Evolutionary conservation across 2,888 invertebrate genomes (phyloP).

Genomic region (Scelioninae gen. 2): DNA sequence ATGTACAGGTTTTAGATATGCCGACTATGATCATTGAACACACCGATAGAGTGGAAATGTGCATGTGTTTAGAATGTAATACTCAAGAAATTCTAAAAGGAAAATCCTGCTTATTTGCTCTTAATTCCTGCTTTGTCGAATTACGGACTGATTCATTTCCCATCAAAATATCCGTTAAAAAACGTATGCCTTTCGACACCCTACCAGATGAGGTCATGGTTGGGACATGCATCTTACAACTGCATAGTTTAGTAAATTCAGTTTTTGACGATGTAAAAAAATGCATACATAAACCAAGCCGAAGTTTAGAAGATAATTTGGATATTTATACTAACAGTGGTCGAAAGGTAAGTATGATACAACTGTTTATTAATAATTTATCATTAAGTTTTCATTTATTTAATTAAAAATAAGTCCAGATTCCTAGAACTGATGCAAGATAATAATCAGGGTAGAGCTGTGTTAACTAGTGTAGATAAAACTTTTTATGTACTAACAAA

Average conservation of each 20-base stretch:
- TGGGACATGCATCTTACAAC: conserved; percentile 75
- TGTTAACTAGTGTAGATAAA: too few species aligned
- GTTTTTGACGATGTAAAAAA: conserved; percentile 75
- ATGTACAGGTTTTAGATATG: conserved; percentile 77
- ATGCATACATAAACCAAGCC: conserved; percentile 75
- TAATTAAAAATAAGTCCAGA: too few species aligned
- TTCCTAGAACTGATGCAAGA: too few species aligned
- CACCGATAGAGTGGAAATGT: conserved; percentile 76
- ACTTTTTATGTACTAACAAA: too few species aligned
- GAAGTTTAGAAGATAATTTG: conserved; percentile 80
- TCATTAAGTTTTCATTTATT: not conserved
- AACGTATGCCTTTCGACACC: conserved; percentile 79
- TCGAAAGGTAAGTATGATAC: too few species aligned
- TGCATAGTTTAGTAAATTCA: conserved; percentile 79
- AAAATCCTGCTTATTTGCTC: conserved; percentile 82
- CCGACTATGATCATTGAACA: conserved; percentile 80
- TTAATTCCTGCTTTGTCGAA: conserved; percentile 77
- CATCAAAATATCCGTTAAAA: conserved; percentile 78
- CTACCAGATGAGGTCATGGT: conserved; percentile 77
- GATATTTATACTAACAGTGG: conserved; percentile 77
- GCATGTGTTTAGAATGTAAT: conserved; percentile 74
- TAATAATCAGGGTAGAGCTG: too few species aligned
- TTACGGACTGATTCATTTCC: conserved; percentile 78
- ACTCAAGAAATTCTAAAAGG: conserved; percentile 79
- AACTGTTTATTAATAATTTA: too few species aligned